Percentiles rank a stretch among this genome's conserved stretches.
Evolutionary conservation across 2,888 invertebrate species (phyloP).

Genomic region (Chaitophorus viminalis): DNA sequence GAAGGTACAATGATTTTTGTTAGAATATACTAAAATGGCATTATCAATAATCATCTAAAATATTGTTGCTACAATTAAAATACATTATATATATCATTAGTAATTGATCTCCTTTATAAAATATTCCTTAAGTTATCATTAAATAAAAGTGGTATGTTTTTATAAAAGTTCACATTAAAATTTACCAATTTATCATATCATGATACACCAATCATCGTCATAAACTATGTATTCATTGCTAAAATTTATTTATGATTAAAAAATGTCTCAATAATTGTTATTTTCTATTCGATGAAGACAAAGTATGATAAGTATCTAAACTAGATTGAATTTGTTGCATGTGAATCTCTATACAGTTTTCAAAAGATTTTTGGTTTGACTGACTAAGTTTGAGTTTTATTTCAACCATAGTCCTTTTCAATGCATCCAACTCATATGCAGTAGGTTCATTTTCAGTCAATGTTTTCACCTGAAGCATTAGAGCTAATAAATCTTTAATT

Average conservation of each 20-base stretch:
- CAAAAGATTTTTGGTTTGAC: conserved; percentile 80
- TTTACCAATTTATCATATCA: too few relatives aligned
- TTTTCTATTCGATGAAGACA: conserved; percentile 65
- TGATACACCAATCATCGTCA: too few relatives aligned
- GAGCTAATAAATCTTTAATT: conserved; percentile 87
- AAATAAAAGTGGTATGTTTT: not conserved
- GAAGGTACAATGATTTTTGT: not conserved
- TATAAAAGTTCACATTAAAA: not conserved
- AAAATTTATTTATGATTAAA: not conserved
- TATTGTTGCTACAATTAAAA: not conserved
- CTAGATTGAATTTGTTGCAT: conserved; percentile 65
- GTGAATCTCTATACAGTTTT: conserved; percentile 85
- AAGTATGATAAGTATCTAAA: conserved; percentile 64
- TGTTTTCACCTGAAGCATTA: conserved; percentile 85
- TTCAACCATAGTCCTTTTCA: conserved; percentile 91
- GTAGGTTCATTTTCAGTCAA: conserved; percentile 75
- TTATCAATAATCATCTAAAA: conserved; percentile 3
- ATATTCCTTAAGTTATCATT: not conserved
- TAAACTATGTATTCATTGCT: not conserved
- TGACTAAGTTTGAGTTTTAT: conserved; percentile 83
- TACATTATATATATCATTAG: not conserved
- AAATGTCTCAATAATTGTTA: conserved; percentile 10
- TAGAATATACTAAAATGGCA: conserved; percentile 14
- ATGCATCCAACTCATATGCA: conserved; percentile 88
- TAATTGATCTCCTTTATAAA: conserved; percentile 39